Evolutionary conservation across 1,140 invertebrate species (phyloP), one percentile per base, ranked within the genome.

Genomic region (Papilio aristodemus): DNA sequence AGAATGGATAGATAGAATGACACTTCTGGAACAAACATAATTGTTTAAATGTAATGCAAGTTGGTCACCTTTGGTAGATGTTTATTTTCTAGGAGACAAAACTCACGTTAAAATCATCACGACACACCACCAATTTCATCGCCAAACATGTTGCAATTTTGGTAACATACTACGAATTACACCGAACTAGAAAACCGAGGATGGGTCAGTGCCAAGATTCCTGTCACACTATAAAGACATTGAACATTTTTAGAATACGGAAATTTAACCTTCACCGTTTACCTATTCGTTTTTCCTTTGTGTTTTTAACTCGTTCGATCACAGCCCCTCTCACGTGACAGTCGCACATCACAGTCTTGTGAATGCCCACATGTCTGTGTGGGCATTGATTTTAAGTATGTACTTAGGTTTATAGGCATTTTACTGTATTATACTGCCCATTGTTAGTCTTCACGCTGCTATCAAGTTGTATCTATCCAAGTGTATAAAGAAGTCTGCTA

Each of bases 221-320:
- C 46, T 54, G 19, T 25, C 46, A 54, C 46, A 54, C 46, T 54
- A 54, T 54, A 54, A 54, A 54, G 46, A 54, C 46, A 54, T 54
- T 54, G 46, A 54, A 54, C 46, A 54, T 54, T 54, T 54, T 54
- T 54, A 54, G 46, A 54, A 54, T 54, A 54, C 46, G 46, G 19
- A 54, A 54, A 25, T 54, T 54, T 9, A 54, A 54, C 46, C 19
- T 54, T 25, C 46, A 25, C 19, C 10, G 10, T 54, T 54, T 54
- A 25, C 46, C 46, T 54, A 54, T 19, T 54, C 19, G 22, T 54
- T 54, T 54, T 54, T 19, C 46, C 6, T 32, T 25, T 50, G 46
- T 22, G 19, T 22, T 54, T 54, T 25, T 54, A 13, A 54, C 22
- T 54, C 22, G 46, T 54, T 25, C 22, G 46, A 54, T 54, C 46